These are phyloP conservation scores for Drosophila mimica DNA, from an alignment of 2,888 invertebrate species.

Conservation along the genomic window DNA sequence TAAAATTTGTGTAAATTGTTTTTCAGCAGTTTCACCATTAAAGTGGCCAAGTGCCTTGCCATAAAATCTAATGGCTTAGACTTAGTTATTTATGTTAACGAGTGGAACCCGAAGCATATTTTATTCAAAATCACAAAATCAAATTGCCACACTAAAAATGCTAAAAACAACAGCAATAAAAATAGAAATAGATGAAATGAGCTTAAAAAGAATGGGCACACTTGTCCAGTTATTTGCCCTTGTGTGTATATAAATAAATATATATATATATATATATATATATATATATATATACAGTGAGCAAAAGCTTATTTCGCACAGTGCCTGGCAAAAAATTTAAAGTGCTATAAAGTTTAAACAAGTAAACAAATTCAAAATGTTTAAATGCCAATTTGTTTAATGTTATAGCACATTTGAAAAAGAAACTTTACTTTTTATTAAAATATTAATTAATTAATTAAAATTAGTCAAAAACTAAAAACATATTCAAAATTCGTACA, in stretches of 20 bases:
- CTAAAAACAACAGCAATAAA: slow-evolving; percentile 2
- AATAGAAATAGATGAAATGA: neutral
- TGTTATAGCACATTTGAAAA: no score
- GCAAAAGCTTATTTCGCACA: no score
- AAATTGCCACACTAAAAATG: neutral
- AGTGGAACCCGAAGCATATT: neutral
- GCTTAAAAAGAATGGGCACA: slow-evolving; percentile 9
- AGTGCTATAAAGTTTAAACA: no score
- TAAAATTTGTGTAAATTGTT: neutral
- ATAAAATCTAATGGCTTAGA: neutral
- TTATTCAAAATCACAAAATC: neutral
- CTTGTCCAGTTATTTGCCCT: slow-evolving; percentile 20
- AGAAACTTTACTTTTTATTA: no score
- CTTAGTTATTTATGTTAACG: neutral
- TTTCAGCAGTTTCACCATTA: neutral
- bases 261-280: neutral
- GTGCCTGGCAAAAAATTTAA: no score
- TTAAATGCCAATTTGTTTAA: no score
- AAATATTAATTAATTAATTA: no score
- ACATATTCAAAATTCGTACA: no score
- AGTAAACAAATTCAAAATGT: no score
- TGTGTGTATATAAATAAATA: slow-evolving; percentile 12
- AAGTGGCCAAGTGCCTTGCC: neutral
- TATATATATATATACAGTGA: neutral
- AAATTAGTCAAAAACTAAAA: no score